These are phyloP conservation scores for Calephelis nemesis DNA, from an alignment of 1,140 invertebrate genomes.

Conservation along the genomic window DNA sequence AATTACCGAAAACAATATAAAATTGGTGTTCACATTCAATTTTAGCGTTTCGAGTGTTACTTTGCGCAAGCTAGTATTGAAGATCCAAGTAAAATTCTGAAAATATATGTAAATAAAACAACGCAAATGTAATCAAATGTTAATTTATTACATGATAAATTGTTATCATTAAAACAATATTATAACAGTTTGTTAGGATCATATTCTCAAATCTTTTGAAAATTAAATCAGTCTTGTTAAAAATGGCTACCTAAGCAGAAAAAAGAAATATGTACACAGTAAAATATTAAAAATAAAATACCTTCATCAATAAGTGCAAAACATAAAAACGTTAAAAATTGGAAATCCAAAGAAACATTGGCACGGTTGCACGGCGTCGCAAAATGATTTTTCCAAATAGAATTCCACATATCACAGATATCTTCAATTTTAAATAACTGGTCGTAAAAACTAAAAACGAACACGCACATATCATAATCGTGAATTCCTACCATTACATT, in stretches of 20 bases:
- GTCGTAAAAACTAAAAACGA: conserved; percentile 16
- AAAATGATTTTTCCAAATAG: conserved; percentile 26
- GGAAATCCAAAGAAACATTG: conserved; percentile 58
- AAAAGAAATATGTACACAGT: conserved; percentile 25
- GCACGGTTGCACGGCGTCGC: conserved; percentile 39
- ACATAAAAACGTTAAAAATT: conserved; percentile 61
- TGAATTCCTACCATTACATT: conserved; percentile 1
- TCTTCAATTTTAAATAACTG: conserved; percentile 35
- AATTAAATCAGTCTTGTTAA: conserved; percentile 78
- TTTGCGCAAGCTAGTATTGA: too few species aligned
- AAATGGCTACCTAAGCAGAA: conserved; percentile 69
- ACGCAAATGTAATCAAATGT: conserved; percentile 53
- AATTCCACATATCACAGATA: conserved; percentile 58
- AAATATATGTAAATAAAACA: conserved; percentile 21
- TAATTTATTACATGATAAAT: conserved; percentile 76
- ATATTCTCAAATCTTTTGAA: conserved; percentile 67
- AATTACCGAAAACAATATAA: too few species aligned
- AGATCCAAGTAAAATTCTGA: too few species aligned
- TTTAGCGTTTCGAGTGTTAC: too few species aligned
- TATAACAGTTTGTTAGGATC: conserved; percentile 67
- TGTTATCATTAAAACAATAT: conserved; percentile 72
- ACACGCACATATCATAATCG: not conserved
- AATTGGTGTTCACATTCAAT: too few species aligned
- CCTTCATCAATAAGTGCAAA: conserved; percentile 54
- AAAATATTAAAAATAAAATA: conserved; percentile 56